These are phyloP conservation scores for Euphysa ruthae DNA, from an alignment of 30 jellyfish, hydroid and myxozoan species.

Conservation along the genomic window DNA sequence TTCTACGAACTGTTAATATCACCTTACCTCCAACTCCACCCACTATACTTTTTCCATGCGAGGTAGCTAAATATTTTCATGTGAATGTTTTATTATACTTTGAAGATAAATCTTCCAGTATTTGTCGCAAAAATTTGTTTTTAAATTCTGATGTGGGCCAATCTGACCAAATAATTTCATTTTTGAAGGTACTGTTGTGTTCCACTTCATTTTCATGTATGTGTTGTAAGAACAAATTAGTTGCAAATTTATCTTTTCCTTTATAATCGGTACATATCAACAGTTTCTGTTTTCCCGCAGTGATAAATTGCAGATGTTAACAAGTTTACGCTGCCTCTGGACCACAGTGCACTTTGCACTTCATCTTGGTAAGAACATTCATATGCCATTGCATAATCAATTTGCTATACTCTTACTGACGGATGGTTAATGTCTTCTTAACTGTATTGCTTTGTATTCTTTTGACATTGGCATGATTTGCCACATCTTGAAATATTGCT, in stretches of 20 bases:
- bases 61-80: slow-evolving; percentile 51
- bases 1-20: slow-evolving; percentile 12
- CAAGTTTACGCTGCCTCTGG: slow-evolving; percentile 9
- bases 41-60: slow-evolving; percentile 36
- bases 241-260: too few relatives aligned
- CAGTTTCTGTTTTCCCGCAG: too few relatives aligned
- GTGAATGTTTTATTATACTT: slow-evolving; percentile 4
- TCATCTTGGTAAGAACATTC: slow-evolving; percentile 39
- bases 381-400: slow-evolving; percentile 38
- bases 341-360: slow-evolving; percentile 36
- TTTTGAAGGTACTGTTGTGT: too few relatives aligned
- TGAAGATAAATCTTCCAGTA: neutral
- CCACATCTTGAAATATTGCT: too few relatives aligned
- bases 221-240: too few relatives aligned
- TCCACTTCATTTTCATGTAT: too few relatives aligned
- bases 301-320: slow-evolving; percentile 30
- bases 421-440: too few relatives aligned
- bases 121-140: slow-evolving; percentile 2
- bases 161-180: slow-evolving; percentile 32
- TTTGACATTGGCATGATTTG: too few relatives aligned
- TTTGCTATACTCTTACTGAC: too few relatives aligned
- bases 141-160: slow-evolving; percentile 51
- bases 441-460: too few relatives aligned
- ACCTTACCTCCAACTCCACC: slow-evolving; percentile 42
- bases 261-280: too few relatives aligned